Evolutionary conservation across 2,113 vertebrate species (phyloP).

Genomic region (Garra rufa): DNA sequence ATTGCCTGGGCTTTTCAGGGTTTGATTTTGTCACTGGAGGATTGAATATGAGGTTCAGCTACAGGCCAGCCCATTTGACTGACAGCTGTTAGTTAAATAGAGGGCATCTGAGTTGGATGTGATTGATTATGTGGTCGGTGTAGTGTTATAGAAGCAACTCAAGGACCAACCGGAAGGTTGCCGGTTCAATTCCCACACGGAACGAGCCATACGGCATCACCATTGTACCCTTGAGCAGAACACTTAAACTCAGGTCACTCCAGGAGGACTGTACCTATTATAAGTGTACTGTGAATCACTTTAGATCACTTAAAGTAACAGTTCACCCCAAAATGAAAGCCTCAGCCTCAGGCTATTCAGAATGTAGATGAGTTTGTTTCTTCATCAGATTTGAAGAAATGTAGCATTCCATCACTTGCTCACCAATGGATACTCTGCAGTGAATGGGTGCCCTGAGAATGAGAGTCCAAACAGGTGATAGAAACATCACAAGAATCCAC

Average conservation of each 20-base stretch:
- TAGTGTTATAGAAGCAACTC: background rate
- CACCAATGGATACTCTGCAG: background rate
- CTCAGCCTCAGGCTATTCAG: background rate
- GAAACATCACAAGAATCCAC: background rate
- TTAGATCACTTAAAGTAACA: background rate
- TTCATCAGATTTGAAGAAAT: background rate
- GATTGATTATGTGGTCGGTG: slow-evolving; percentile 9
- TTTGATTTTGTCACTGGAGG: slow-evolving; percentile 25
- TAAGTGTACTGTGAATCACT: background rate
- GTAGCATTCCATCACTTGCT: background rate
- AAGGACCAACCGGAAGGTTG: background rate
- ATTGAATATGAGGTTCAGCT: slow-evolving; percentile 35
- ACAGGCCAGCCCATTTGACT: slow-evolving; percentile 29
- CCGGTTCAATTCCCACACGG: background rate
- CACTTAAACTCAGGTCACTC: background rate
- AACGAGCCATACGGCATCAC: background rate
- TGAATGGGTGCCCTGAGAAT: background rate
- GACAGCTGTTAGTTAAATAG: slow-evolving; percentile 19
- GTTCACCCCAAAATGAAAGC: background rate
- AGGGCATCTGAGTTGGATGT: background rate
- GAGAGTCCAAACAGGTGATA: background rate
- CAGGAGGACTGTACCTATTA: background rate
- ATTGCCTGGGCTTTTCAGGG: slow-evolving; percentile 37
- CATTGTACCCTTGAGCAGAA: background rate
- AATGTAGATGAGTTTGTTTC: background rate